phyloP scores from a whole-genome alignment of 2,113 vertebrate genomes.

The Campylomormyrus numenius region DNA sequence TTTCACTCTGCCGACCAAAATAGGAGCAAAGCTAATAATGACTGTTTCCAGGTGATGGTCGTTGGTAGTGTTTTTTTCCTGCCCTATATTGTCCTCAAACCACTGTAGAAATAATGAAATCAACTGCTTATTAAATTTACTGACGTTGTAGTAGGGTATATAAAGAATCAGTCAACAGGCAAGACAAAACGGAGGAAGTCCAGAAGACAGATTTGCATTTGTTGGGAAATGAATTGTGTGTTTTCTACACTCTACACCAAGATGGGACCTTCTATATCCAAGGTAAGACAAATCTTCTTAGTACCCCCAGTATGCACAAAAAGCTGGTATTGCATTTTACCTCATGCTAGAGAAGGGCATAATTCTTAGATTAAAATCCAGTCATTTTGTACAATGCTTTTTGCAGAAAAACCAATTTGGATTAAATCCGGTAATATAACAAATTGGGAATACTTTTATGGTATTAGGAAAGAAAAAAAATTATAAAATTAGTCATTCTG shows the following conservation, averaged over 20 bases:
- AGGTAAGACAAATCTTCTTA: slow-evolving; percentile 14
- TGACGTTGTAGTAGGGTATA: not conserved
- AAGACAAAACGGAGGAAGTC: not conserved
- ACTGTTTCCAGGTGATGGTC: not conserved
- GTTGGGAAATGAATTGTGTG: not conserved
- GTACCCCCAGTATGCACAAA: not conserved
- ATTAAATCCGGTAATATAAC: not conserved
- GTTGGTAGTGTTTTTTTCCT: not conserved
- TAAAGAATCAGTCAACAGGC: not conserved
- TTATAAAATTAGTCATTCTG: not conserved
- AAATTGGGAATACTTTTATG: not conserved
- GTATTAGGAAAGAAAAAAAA: not conserved
- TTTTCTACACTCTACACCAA: slow-evolving; percentile 1
- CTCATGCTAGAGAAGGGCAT: not conserved
- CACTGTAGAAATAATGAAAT: not conserved
- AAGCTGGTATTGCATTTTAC: not conserved
- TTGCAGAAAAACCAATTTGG: not conserved
- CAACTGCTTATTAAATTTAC: not conserved
- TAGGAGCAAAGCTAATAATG: not conserved
- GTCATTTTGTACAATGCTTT: not conserved
- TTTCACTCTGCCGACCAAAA: not conserved
- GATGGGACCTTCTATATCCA: slow-evolving; percentile 8
- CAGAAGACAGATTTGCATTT: not conserved
- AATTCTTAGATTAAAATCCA: not conserved
- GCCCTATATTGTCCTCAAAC: not conserved